A percentile compares a stretch with the other conserved stretches of the same genome.
Conservation (phyloP, 2,888 invertebrate genomes). For the Thysanoteuthis rhombus region DNA sequence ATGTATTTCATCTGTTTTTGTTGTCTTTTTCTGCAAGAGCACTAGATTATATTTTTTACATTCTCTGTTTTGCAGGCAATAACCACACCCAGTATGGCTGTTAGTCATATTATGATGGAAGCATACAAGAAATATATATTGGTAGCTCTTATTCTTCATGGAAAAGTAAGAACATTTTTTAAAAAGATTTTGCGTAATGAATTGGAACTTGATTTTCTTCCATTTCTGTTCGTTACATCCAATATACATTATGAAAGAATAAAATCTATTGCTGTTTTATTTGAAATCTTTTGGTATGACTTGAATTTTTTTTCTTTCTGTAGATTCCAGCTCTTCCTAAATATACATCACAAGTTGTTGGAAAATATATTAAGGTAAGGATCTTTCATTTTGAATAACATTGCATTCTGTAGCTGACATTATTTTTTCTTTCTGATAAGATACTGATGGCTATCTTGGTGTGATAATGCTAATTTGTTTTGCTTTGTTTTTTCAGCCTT, state of each 20-base stretch:
- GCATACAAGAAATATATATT: conserved; percentile 96
- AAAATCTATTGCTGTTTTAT: neutral
- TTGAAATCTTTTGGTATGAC: neutral
- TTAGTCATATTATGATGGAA: conserved; percentile 97
- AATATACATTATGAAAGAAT: neutral
- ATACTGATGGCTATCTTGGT: no score
- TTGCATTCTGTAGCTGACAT: neutral
- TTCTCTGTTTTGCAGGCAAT: conserved; percentile 73
- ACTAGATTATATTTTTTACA: no score
- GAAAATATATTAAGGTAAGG: conserved; percentile 69
- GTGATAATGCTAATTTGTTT: neutral
- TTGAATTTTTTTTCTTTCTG: conserved; percentile 33
- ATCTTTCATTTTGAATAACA: neutral
- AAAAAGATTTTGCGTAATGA: neutral
- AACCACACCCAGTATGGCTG: conserved; percentile 81
- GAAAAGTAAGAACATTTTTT: conserved; percentile 75
- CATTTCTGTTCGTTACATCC: neutral
- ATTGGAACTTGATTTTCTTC: neutral
- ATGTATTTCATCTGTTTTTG: no score
- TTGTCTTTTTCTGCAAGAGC: no score
- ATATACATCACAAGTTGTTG: conserved; percentile 90
- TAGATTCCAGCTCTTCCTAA: conserved; percentile 80
- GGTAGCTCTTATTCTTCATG: conserved; percentile 88
- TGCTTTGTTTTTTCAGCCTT: conserved; percentile 51
- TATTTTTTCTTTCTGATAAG: neutral